Conservation (phyloP, 2,888 invertebrate species). For the Crioceris asparagi region DNA sequence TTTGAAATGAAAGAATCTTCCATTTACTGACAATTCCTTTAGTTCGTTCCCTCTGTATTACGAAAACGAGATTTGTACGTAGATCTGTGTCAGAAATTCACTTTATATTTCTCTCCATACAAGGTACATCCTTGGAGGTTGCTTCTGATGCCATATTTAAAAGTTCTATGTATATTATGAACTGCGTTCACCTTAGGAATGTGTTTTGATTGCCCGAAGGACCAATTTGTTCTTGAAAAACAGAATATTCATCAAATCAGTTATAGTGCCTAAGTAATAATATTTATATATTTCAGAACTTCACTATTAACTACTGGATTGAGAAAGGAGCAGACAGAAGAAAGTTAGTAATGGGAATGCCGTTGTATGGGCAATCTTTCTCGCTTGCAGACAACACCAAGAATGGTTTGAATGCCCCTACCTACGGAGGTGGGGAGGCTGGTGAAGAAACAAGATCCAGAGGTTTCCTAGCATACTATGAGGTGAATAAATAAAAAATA, state of each 20-base stretch:
- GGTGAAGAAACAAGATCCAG: conserved; percentile 79
- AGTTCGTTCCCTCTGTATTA: too few species aligned
- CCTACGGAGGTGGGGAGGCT: conserved; percentile 81
- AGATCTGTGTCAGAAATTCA: too few species aligned
- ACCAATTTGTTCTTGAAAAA: too few species aligned
- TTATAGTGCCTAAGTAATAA: neutral
- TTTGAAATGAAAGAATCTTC: too few species aligned
- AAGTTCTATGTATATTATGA: too few species aligned
- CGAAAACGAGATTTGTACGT: too few species aligned
- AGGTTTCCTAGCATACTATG: conserved; percentile 82
- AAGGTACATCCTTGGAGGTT: too few species aligned
- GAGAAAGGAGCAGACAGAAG: conserved; percentile 64
- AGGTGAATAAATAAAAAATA: conserved; percentile 43
- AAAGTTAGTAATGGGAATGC: conserved; percentile 78
- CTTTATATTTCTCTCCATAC: too few species aligned
- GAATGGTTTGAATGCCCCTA: conserved; percentile 59
- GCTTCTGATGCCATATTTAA: too few species aligned
- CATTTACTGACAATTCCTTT: too few species aligned
- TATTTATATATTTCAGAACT: conserved; percentile 49
- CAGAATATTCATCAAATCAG: conserved; percentile 2
- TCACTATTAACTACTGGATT: conserved; percentile 80
- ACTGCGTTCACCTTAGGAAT: too few species aligned
- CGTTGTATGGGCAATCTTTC: conserved; percentile 84
- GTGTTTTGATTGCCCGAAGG: too few species aligned
- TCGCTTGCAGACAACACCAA: conserved; percentile 58